These are phyloP conservation scores for Scolanthus callimorphus DNA, from an alignment of 92 coral and sea anemone species.

Conservation along the genomic window DNA sequence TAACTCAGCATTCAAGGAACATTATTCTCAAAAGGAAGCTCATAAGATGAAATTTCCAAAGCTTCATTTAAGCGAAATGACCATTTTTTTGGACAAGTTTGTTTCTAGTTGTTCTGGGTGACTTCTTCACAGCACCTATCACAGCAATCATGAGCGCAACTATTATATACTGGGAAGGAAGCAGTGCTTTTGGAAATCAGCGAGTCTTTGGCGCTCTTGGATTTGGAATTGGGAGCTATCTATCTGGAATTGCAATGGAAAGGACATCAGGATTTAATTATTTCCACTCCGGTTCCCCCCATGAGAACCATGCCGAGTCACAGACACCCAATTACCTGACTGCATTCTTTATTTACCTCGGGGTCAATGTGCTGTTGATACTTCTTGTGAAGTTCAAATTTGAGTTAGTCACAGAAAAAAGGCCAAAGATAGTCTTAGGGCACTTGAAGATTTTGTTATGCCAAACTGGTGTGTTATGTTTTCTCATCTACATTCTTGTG, in stretches of 20 bases:
- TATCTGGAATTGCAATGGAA: constrained; percentile 42
- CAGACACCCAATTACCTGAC: constrained; percentile 29
- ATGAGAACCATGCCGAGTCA: not conserved
- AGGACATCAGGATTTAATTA: constrained; percentile 18
- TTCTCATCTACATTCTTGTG: constrained; percentile 13
- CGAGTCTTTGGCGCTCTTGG: constrained; percentile 40
- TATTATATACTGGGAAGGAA: constrained; percentile 31
- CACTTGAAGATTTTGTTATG: constrained; percentile 14
- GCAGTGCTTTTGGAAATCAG: constrained; percentile 37
- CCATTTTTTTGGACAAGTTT: constrained; percentile 25
- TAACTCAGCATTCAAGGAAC: too few species aligned
- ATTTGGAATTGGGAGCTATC: constrained; percentile 32
- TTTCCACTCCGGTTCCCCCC: constrained; percentile 1
- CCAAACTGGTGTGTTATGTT: constrained; percentile 13
- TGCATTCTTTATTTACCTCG: constrained; percentile 30
- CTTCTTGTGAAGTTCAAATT: constrained; percentile 18
- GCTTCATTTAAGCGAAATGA: constrained; percentile 29
- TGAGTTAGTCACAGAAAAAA: constrained; percentile 18
- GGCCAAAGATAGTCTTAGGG: constrained; percentile 11
- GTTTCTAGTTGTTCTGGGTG: constrained; percentile 7
- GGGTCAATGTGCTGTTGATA: constrained; percentile 7
- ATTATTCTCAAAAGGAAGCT: too few species aligned
- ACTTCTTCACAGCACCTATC: constrained; percentile 32
- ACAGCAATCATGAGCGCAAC: constrained; percentile 39
- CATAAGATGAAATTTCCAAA: too few species aligned